phyloP scores from a whole-genome alignment of 2,888 invertebrate species.

The Hipparchia semele region DNA sequence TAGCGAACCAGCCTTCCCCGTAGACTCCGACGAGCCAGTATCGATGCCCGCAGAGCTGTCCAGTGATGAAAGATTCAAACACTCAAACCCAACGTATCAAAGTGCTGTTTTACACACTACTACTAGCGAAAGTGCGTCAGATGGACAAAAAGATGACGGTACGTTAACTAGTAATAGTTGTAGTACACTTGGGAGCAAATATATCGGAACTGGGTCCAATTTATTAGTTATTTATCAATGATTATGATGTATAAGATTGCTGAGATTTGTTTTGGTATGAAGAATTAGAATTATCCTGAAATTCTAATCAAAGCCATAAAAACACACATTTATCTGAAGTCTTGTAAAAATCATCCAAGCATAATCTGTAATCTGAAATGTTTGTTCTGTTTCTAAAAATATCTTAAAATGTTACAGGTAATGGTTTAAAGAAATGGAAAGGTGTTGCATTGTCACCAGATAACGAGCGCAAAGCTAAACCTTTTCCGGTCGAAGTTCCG shows the following conservation, averaged over 20 bases:
- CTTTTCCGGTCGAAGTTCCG: conserved; percentile 49
- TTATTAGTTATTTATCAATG: no score
- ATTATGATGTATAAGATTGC: no score
- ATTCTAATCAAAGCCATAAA: no score
- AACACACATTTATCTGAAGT: no score
- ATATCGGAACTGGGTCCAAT: no score
- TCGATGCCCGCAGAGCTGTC: conserved; percentile 72
- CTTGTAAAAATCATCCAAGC: no score
- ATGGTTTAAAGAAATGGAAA: conserved; percentile 90
- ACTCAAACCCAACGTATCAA: conserved; percentile 89
- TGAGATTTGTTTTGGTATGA: no score
- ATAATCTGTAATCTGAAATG: no score
- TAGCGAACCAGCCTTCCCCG: conserved; percentile 65
- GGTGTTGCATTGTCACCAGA: conserved; percentile 88
- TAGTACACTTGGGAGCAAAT: no score
- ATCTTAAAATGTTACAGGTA: conserved; percentile 50
- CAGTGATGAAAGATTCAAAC: conserved; percentile 84
- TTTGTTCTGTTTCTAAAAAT: background rate
- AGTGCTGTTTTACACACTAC: conserved; percentile 86
- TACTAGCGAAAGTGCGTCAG: conserved; percentile 66
- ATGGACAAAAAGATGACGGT: conserved; percentile 76
- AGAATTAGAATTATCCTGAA: no score
- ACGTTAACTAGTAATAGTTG: conserved; percentile 30
- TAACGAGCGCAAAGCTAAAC: conserved; percentile 75
- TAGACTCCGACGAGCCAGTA: conserved; percentile 72